Conservation (phyloP, 92 coral and sea anemone genomes). For the Actinernus sp. region DNA sequence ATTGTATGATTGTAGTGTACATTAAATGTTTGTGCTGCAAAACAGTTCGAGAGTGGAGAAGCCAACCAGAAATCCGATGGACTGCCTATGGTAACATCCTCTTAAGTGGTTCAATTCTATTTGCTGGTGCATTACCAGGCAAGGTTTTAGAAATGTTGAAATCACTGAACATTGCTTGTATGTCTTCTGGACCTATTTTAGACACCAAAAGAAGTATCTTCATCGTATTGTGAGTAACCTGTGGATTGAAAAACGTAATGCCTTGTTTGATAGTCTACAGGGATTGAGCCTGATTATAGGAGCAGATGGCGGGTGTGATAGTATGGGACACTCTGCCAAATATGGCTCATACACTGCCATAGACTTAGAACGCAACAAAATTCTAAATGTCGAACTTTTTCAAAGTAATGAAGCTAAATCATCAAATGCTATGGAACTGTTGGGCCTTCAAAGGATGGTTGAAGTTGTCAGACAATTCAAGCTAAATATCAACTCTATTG, state of each 20-base stretch:
- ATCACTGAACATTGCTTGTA: background rate
- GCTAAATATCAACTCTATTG: conserved; percentile 5
- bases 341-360: conserved; percentile 23
- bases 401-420: conserved; percentile 8
- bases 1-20: background rate
- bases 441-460: conserved; percentile 12
- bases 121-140: background rate
- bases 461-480: background rate
- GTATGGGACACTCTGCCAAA: conserved; percentile 31
- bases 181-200: background rate
- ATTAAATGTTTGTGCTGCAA: conserved; percentile 6
- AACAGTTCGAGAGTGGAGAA: conserved; percentile 2
- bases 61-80: conserved; percentile 13
- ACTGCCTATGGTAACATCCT: conserved; percentile 1
- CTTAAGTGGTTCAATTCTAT: background rate
- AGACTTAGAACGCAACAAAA: conserved; percentile 8
- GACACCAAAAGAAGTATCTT: conserved; percentile 3
- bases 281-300: conserved; percentile 3
- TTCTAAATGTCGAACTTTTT: conserved; percentile 5
- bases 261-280: conserved; percentile 11
- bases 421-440: conserved; percentile 13
- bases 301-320: conserved; percentile 16
- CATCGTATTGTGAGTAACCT: background rate
- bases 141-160: too few species aligned
- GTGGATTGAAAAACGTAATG: conserved; percentile 7